Percentiles rank a stretch among this genome's conserved stretches.
These are phyloP conservation scores for Hirtodrosophila histrioides DNA, from an alignment of 2,888 invertebrate species.

Conservation along the genomic window DNA sequence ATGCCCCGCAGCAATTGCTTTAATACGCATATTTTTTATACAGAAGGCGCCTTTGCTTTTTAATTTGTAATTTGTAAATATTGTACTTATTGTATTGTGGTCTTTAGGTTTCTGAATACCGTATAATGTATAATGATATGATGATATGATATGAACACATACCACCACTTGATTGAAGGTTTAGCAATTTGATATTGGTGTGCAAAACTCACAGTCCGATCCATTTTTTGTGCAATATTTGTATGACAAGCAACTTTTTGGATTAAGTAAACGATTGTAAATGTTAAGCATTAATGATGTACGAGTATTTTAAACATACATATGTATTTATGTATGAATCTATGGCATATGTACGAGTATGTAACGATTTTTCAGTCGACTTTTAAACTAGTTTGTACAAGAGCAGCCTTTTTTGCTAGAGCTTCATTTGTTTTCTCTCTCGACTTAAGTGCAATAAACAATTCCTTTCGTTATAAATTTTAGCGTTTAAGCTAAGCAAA, in stretches of 20 bases:
- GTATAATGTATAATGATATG: conserved; percentile 38
- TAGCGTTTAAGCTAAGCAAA: conserved; percentile 41
- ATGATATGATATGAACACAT: conserved; percentile 57
- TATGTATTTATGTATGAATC: conserved; percentile 17
- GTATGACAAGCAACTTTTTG: conserved; percentile 80
- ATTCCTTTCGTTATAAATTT: conserved; percentile 69
- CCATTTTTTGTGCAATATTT: conserved; percentile 81
- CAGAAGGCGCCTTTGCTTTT: conserved; percentile 56
- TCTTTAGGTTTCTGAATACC: conserved; percentile 75
- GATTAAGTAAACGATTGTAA: conserved; percentile 64
- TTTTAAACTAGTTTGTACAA: conserved; percentile 76
- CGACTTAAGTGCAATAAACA: conserved; percentile 71
- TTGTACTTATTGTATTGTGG: conserved; percentile 69
- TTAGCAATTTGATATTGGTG: conserved; percentile 66
- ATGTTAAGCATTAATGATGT: conserved; percentile 56
- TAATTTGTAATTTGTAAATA: conserved; percentile 79
- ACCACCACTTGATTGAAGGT: conserved; percentile 75
- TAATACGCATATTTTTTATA: conserved; percentile 70
- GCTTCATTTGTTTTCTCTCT: conserved; percentile 65
- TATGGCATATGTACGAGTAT: conserved; percentile 11
- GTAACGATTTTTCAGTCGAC: conserved; percentile 49
- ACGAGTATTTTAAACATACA: conserved; percentile 43
- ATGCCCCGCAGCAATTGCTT: conserved; percentile 45
- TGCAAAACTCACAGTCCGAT: conserved; percentile 77
- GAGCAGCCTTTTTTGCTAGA: conserved; percentile 76